phyloP scores from a whole-genome alignment of 2,797 vertebrate species.

The Hippopotamyrus pictus region DNA sequence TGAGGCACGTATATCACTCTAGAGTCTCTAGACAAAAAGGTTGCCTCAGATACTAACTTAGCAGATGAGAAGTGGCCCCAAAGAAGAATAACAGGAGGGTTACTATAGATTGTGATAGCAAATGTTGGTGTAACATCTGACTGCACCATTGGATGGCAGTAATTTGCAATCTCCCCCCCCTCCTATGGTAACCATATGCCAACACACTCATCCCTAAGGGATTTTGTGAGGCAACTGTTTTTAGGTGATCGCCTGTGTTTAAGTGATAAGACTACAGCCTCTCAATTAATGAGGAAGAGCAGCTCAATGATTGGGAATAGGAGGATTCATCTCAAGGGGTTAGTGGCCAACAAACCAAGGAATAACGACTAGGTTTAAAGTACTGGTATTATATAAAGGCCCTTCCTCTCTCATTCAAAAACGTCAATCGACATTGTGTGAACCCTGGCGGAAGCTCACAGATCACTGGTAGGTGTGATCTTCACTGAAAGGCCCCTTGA shows the following conservation, averaged over 20 bases:
- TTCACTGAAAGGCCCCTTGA: not conserved
- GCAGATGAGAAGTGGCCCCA: not conserved
- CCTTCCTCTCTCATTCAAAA: not conserved
- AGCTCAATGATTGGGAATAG: not conserved
- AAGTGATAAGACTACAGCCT: not conserved
- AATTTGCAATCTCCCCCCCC: not conserved
- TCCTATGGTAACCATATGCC: not conserved
- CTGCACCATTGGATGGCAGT: not conserved
- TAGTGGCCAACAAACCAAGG: not conserved
- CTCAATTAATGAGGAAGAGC: not conserved
- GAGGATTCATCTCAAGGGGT: not conserved
- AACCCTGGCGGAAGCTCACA: not conserved
- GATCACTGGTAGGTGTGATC: not conserved
- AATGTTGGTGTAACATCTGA: not conserved
- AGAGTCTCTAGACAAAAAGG: not conserved
- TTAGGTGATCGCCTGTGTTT: not conserved
- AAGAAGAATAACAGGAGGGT: not conserved
- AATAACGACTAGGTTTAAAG: not conserved
- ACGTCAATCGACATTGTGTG: not conserved
- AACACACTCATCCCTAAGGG: not conserved
- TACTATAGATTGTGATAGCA: not conserved
- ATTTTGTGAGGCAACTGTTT: not conserved
- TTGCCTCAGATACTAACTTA: not conserved
- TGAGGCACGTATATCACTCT: not conserved
- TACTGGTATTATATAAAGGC: not conserved